Base-by-base conservation (phyloP, 2,113 vertebrate species). In the Tonatia bakeri region DNA sequence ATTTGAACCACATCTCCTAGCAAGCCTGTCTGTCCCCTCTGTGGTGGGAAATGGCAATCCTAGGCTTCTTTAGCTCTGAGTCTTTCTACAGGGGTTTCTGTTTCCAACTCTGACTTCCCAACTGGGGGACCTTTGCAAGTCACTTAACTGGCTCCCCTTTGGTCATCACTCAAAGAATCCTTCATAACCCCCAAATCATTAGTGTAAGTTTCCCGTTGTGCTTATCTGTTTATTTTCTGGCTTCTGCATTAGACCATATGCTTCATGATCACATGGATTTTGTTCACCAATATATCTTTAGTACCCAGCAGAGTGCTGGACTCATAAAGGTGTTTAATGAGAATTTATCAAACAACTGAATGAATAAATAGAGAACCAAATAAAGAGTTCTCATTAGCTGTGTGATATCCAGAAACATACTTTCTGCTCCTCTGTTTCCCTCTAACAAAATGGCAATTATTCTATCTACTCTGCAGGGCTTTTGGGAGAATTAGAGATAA, bases 311-410 rank as follows among this genome's bases (percentile, higher is more conserved):
- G 50, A 90, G 47, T n/a, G 13, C 67, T 81, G 56, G 50, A 47
- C 67, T 16, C 31, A 5, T 17, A 75, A 54, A 93, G 31, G 61
- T 67, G 9, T 56, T 76, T 80, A 26, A 77, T 82, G 67, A 94
- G 82, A 96, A 93, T 45, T 61, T 77, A 61, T 54, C 86, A 67
- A 79, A 50, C 72, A 76, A 73, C 33, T 33, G 40, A 90, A 69
- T 43, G 65, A 95, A 73, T 76, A 24, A 43, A 90, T 93, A 50
- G 70, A 45, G 40, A 59, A 38, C n/a, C 40, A 72, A 72, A 87
- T 72, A 75, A 83, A 91, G 38, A 64, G 2, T 31, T 69, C 70
- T 90, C 64, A 13, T 94, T 70, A 65, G 82, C 45, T 67, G 15
- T 36, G 5, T 75, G 61, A 59, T 85, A 64, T 16, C 31, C 2